phyloP scores from a whole-genome alignment of 2,888 invertebrate genomes.

The Toxonevra muliebris region DNA sequence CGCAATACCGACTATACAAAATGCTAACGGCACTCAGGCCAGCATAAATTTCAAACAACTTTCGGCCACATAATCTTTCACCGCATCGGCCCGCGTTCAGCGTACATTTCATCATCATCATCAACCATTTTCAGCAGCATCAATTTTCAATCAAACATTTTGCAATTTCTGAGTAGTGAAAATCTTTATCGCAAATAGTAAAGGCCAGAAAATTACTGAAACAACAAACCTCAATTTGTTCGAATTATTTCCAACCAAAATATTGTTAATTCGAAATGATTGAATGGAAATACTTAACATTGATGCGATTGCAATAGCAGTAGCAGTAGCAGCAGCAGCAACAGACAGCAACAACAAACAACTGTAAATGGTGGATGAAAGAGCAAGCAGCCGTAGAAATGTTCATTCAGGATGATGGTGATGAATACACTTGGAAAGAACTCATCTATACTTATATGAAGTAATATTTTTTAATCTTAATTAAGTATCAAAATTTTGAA shows the following conservation, averaged over 20 bases:
- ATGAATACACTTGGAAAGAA: too few species aligned
- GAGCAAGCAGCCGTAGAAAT: too few species aligned
- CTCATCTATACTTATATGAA: too few species aligned
- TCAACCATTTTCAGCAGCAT: background rate
- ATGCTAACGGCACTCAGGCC: background rate
- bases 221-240: conserved; percentile 43
- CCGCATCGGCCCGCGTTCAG: background rate
- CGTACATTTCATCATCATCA: background rate
- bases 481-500: too few species aligned
- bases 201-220: conserved; percentile 37
- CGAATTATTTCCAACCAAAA: conserved; percentile 43
- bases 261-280: conserved; percentile 41
- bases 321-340: conserved; percentile 17
- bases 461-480: too few species aligned
- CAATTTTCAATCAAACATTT: conserved; percentile 28
- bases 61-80: background rate
- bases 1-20: background rate
- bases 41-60: background rate
- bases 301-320: too few species aligned
- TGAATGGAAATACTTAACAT: too few species aligned
- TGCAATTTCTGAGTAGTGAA: conserved; percentile 1
- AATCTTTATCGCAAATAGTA: conserved; percentile 15
- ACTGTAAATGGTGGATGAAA: background rate
- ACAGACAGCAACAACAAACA: conserved; percentile 2
- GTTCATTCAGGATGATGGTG: too few species aligned